phyloP scores from a whole-genome alignment of 2,888 invertebrate species.

The Agrochola macilenta region DNA sequence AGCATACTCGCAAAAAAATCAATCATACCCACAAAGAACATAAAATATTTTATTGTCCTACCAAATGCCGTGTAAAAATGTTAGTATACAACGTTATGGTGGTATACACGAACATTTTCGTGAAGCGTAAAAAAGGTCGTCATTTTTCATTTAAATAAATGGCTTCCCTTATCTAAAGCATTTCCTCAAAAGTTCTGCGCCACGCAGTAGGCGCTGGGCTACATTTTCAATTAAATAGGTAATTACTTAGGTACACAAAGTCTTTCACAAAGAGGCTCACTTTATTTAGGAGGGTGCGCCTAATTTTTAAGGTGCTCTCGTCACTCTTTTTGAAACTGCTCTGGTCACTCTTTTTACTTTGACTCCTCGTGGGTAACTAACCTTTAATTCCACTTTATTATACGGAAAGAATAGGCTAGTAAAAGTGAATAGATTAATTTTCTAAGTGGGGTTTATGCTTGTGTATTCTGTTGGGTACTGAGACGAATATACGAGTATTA shows the following conservation, averaged over 20 bases:
- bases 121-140: conserved; percentile 67
- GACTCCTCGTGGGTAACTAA: conserved; percentile 54
- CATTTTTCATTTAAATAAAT: conserved; percentile 81
- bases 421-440: conserved; percentile 52
- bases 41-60: conserved; percentile 68
- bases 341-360: conserved; percentile 59
- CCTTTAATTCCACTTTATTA: conserved; percentile 59
- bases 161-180: conserved; percentile 76
- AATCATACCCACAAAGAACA: conserved; percentile 57
- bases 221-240: conserved; percentile 71
- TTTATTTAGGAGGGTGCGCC: conserved; percentile 60
- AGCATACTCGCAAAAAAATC: conserved; percentile 47
- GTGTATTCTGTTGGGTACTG: background rate
- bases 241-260: conserved; percentile 72
- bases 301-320: conserved; percentile 63
- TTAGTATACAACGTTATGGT: conserved; percentile 65
- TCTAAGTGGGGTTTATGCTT: conserved; percentile 4
- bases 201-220: conserved; percentile 60
- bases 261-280: conserved; percentile 60
- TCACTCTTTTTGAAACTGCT: conserved; percentile 63
- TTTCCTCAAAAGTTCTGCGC: conserved; percentile 69
- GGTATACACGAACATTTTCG: conserved; percentile 66
- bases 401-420: conserved; percentile 26
- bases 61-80: conserved; percentile 67
- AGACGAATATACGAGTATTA: background rate